phyloP scores from a whole-genome alignment of 1,140 invertebrate genomes.

The Orussus abietinus region DNA sequence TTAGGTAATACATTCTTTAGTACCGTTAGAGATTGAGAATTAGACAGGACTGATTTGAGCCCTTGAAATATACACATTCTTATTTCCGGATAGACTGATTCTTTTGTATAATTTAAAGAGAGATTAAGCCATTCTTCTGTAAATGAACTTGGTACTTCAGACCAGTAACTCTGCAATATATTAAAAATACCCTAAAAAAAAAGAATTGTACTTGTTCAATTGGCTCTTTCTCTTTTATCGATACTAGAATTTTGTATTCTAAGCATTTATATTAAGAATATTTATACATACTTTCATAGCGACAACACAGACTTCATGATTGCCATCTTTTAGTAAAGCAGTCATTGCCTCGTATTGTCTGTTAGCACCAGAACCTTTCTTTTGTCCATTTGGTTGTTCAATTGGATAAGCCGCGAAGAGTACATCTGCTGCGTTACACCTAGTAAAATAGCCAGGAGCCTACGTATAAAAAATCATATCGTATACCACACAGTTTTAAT shows the following conservation, averaged over 20 bases:
- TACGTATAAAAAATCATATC: slow-evolving; percentile 7
- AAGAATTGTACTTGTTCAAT: too few species aligned
- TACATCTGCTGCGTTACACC: slow-evolving; percentile 29
- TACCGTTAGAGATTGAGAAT: slow-evolving; percentile 10
- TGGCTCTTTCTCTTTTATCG: too few species aligned
- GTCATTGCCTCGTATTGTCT: slow-evolving; percentile 21
- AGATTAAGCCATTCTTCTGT: slow-evolving; percentile 19
- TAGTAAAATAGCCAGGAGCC: slow-evolving; percentile 21
- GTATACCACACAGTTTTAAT: too few species aligned
- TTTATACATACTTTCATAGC: slow-evolving; percentile 23
- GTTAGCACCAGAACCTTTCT: too few species aligned
- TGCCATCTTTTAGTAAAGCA: slow-evolving; percentile 19
- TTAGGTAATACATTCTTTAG: slow-evolving; percentile 13
- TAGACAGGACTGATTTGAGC: slow-evolving; percentile 18
- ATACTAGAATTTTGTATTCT: neutral
- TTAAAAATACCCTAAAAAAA: slow-evolving; percentile 16
- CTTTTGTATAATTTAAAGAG: slow-evolving; percentile 13
- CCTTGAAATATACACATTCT: slow-evolving; percentile 18
- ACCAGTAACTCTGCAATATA: slow-evolving; percentile 24
- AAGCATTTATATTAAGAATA: slow-evolving; percentile 1
- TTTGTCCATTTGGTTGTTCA: neutral
- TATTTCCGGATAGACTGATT: slow-evolving; percentile 15
- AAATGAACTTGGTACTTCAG: slow-evolving; percentile 10
- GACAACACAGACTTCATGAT: slow-evolving; percentile 20
- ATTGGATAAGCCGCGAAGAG: slow-evolving; percentile 23